Evolutionary conservation across 2,113 vertebrate species (phyloP).

Genomic region (Copsychus sechellarum): DNA sequence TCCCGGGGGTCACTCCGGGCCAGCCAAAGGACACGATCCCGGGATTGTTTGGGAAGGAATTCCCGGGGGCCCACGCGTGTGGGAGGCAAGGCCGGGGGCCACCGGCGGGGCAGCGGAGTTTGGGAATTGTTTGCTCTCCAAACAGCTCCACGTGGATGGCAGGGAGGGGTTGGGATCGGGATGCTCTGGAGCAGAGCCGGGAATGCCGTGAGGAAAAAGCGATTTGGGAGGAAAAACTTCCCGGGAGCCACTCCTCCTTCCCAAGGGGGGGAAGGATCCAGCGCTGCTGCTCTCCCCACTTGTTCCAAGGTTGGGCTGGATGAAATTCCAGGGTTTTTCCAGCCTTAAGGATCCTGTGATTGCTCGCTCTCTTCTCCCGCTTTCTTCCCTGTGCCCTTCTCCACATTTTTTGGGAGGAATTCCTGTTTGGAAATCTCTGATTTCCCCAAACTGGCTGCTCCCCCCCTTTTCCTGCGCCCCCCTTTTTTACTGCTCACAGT

Average conservation of each 20-base stretch:
- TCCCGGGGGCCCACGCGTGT: not conserved
- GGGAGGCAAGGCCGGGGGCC: not conserved
- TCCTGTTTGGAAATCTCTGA: not conserved
- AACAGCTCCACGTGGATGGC: conserved; percentile 44
- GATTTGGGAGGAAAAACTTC: not conserved
- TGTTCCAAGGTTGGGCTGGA: not conserved
- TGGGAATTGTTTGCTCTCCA: conserved; percentile 45
- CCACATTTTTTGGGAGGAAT: not conserved
- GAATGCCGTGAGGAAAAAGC: not conserved
- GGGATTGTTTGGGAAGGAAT: conserved; percentile 9
- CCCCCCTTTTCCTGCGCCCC: no score
- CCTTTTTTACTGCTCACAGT: no score
- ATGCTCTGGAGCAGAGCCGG: not conserved
- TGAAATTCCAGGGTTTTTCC: not conserved
- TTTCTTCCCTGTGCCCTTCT: not conserved
- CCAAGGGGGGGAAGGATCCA: not conserved
- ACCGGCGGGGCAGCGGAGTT: not conserved
- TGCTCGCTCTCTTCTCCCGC: not conserved
- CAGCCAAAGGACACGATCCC: conserved; percentile 10
- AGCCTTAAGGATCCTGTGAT: no score
- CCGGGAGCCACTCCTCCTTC: not conserved
- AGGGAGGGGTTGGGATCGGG: not conserved
- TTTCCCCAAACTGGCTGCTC: rapidly evolving
- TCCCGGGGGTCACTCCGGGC: conserved; percentile 6
- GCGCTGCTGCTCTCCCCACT: not conserved